Conservation (phyloP, 2,797 vertebrate species). For the Galaxias olidus region DNA sequence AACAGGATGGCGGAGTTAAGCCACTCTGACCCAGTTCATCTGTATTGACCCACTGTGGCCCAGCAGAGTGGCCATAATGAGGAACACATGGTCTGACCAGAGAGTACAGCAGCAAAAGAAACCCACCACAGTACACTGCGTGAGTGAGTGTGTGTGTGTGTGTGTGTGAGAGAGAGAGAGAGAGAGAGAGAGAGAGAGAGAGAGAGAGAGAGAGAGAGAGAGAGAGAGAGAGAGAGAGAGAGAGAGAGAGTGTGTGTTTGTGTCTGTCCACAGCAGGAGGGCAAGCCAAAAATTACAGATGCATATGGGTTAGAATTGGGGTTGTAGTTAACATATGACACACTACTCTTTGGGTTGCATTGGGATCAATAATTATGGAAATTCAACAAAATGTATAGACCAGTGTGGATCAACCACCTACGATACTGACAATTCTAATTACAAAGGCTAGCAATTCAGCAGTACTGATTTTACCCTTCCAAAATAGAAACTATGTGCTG, state of each 20-base stretch:
- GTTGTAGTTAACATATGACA: too few relatives aligned
- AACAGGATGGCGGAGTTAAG: slow-evolving; percentile 34
- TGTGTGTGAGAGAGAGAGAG: neutral
- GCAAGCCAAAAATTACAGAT: too few relatives aligned
- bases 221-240: neutral
- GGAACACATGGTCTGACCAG: slow-evolving; percentile 44
- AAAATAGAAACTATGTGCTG: too few relatives aligned
- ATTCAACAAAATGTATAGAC: too few relatives aligned
- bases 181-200: neutral
- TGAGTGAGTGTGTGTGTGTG: neutral
- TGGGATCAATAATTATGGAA: too few relatives aligned
- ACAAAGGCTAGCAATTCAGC: too few relatives aligned
- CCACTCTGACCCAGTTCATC: slow-evolving; percentile 36
- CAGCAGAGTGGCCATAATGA: slow-evolving; percentile 32
- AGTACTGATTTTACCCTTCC: too few relatives aligned
- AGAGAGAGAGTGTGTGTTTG: neutral
- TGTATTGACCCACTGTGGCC: slow-evolving; percentile 31
- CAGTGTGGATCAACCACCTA: too few relatives aligned
- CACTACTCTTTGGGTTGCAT: too few relatives aligned
- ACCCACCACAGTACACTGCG: neutral
- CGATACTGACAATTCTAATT: too few relatives aligned
- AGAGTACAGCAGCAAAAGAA: slow-evolving; percentile 19
- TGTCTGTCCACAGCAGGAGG: too few relatives aligned
- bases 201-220: neutral
- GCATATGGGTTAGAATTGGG: too few relatives aligned